Evolutionary conservation across 2,113 vertebrate genomes (phyloP).

Genomic region (Psilopogon haemacephalus): DNA sequence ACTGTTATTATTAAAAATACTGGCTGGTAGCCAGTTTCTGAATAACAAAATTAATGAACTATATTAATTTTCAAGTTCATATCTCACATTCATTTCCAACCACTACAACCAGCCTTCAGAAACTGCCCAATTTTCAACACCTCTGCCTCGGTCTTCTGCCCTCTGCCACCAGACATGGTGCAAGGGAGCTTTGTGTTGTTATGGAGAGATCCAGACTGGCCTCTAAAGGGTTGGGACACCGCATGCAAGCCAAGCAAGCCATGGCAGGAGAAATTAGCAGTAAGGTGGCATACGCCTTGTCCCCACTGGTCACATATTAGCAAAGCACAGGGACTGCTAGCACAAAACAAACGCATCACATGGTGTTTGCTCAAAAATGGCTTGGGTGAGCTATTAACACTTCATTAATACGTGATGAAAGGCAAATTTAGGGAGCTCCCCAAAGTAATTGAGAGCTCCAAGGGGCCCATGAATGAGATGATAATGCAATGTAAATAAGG

Average conservation of each 20-base stretch:
- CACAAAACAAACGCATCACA: neutral
- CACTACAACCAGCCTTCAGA: neutral
- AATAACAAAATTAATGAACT: too few relatives aligned
- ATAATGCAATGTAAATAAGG: constrained; percentile 66
- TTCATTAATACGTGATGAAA: constrained; percentile 68
- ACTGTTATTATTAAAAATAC: too few relatives aligned
- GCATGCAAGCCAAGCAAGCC: neutral
- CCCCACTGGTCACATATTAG: neutral
- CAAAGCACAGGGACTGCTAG: neutral
- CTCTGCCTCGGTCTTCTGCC: neutral
- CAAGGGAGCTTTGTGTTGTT: neutral
- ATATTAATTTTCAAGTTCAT: too few relatives aligned
- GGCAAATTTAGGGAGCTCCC: constrained; percentile 60
- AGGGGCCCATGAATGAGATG: constrained; percentile 51
- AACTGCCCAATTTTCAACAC: neutral
- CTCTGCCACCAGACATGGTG: neutral
- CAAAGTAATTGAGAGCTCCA: constrained; percentile 18
- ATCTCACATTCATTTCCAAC: too few relatives aligned
- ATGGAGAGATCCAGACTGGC: accelerated
- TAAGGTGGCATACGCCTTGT: neutral
- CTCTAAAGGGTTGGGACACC: accelerated
- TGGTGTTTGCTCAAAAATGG: constrained; percentile 50
- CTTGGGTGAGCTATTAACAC: constrained; percentile 57
- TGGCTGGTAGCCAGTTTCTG: too few relatives aligned
- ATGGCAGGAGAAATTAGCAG: neutral